These are phyloP conservation scores for Ciconia nigra DNA, from an alignment of 2,797 vertebrate genomes.

Conservation along the genomic window DNA sequence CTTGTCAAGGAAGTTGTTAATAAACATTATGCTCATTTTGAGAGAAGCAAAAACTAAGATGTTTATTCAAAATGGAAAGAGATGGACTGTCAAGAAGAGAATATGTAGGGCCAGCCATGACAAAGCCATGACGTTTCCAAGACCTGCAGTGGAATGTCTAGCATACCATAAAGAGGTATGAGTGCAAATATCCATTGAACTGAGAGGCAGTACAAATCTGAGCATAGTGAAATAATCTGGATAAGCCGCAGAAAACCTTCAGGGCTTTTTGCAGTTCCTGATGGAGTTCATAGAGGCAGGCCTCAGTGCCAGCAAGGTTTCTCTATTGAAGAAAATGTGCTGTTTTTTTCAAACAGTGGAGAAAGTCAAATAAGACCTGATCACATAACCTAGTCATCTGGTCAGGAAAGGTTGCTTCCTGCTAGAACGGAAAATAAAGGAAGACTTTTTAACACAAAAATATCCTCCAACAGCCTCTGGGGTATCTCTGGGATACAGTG, in stretches of 20 bases:
- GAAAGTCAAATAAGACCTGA: not conserved
- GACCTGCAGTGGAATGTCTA: not conserved
- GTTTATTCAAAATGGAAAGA: not conserved
- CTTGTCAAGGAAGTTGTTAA: not conserved
- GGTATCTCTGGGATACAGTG: not conserved
- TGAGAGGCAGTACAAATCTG: not conserved
- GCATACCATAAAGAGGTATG: not conserved
- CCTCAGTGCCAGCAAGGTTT: not conserved
- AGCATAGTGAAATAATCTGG: not conserved
- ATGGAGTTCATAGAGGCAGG: not conserved
- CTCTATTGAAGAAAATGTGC: not conserved
- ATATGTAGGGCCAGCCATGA: not conserved
- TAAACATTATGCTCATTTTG: not conserved
- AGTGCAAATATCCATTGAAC: not conserved
- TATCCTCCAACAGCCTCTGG: not conserved
- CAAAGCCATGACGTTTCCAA: not conserved
- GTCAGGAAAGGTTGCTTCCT: not conserved
- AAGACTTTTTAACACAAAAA: not conserved
- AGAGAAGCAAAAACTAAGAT: not conserved
- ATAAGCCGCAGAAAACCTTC: not conserved
- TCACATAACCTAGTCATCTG: not conserved
- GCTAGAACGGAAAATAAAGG: not conserved
- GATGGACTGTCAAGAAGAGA: not conserved
- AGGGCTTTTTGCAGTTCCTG: not conserved
- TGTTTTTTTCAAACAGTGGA: not conserved